Conservation (phyloP, 2,113 vertebrate species). For the Accipiter cooperii region DNA sequence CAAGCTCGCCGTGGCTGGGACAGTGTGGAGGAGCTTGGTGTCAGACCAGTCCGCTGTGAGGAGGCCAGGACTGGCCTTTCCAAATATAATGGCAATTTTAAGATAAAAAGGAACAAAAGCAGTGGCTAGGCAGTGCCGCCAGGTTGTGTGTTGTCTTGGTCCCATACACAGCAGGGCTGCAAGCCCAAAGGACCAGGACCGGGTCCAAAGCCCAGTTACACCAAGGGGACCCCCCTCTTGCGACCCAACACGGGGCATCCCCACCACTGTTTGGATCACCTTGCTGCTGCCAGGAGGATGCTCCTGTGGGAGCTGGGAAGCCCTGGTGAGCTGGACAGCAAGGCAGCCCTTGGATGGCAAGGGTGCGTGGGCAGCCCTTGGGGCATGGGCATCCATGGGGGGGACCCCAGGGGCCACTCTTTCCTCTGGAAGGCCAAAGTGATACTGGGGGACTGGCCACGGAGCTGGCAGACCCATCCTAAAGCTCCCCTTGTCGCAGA, state of each 20-base stretch:
- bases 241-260: fast-evolving
- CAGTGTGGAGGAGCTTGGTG: not conserved
- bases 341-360: not conserved
- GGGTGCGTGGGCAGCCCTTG: not conserved
- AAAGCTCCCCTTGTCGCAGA: not conserved
- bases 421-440: not conserved
- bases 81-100: not conserved
- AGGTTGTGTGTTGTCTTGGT: not conserved
- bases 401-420: not conserved
- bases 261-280: not conserved
- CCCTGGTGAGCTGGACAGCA: not conserved
- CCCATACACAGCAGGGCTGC: not conserved
- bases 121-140: not conserved
- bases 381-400: fast-evolving
- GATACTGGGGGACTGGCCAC: fast-evolving
- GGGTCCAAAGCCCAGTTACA: not conserved
- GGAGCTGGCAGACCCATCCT: not conserved
- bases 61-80: not conserved
- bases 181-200: not conserved
- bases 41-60: not conserved
- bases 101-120: not conserved
- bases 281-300: not conserved
- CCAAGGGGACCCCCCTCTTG: not conserved
- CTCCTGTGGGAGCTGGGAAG: not conserved
- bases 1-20: not conserved